Evolutionary conservation across 2,113 vertebrate species (phyloP), one percentile per base, ranked within the genome.

Genomic region (Suricata suricatta): DNA sequence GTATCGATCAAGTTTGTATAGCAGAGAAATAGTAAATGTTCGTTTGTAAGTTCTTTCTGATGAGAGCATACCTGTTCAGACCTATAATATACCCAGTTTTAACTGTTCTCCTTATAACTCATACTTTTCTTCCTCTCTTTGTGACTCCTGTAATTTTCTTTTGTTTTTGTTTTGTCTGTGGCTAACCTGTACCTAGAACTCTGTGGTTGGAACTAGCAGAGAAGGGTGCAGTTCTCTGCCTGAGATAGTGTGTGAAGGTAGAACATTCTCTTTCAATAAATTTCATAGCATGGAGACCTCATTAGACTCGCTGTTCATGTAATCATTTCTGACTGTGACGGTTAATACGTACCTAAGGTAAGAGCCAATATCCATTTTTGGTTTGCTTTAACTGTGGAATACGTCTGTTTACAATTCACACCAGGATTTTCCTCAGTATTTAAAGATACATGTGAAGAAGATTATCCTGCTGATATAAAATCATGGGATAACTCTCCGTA

Each of bases 211-310:
- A 99, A 95, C 69, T 98, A 98, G 98, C 99, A 99, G 98, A 99
- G 99, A 98, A 95, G 98, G 98, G 98, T 93, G 98, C 98, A 98
- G 95, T 98, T 98, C 98, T 99, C 97, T 98, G 96, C 98, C 98
- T 98, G 98, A 99, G 97, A 98, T 99, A 98, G 98, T 98, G 97
- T 98, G 99, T 47, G 97, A 99, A 99, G 99, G 98, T 99, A 99
- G 98, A 98, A 86, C 88, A 95, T 98, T 96, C 0, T 47, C 96
- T 98, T 98, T 96, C 95, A 1, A 57, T 97, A 77, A 98, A 77
- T 91, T 83, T 93, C 97, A 54, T 1, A 86, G 98, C 98, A 98
- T 99, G 99, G 91, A 97, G 74, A 89, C 88, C 97, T 93, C 94
- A 93, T 96, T 93, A 33, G 8, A 25, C 72, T 90, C 76, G 17